Conservation (phyloP, 2,797 vertebrate species). For the Eulemur albifrons region DNA sequence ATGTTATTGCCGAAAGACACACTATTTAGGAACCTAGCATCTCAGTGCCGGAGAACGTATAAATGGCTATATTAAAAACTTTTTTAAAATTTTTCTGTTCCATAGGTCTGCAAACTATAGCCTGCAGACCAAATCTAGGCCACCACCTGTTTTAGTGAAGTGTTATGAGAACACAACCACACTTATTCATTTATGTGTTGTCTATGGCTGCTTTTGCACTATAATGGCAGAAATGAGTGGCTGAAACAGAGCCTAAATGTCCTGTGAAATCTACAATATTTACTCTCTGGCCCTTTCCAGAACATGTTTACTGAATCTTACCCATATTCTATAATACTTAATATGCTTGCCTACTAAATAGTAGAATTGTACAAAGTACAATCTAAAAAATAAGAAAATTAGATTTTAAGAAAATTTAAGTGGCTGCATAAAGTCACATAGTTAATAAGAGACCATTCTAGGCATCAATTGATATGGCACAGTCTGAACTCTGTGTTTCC, state of each 20-base stretch:
- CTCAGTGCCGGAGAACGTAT: neutral
- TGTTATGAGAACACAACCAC: neutral
- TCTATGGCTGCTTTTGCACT: neutral
- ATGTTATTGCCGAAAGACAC: neutral
- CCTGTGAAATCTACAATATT: neutral
- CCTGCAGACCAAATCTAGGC: neutral
- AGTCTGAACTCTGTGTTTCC: neutral
- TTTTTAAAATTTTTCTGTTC: neutral
- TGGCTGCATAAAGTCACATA: neutral
- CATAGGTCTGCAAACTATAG: neutral
- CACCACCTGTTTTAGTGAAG: fast-evolving
- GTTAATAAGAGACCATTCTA: neutral
- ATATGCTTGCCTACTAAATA: neutral
- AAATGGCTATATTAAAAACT: neutral
- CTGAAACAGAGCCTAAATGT: neutral
- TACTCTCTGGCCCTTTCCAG: neutral
- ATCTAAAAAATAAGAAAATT: neutral
- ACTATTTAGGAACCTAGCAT: neutral
- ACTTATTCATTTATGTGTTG: fast-evolving
- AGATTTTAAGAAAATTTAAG: neutral
- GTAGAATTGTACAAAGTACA: neutral
- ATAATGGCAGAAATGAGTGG: neutral
- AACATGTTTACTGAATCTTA: neutral
- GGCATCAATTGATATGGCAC: neutral
- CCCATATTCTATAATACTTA: neutral